These are phyloP conservation scores for Diarsia dahlii DNA, from an alignment of 2,888 invertebrate genomes.

Conservation along the genomic window DNA sequence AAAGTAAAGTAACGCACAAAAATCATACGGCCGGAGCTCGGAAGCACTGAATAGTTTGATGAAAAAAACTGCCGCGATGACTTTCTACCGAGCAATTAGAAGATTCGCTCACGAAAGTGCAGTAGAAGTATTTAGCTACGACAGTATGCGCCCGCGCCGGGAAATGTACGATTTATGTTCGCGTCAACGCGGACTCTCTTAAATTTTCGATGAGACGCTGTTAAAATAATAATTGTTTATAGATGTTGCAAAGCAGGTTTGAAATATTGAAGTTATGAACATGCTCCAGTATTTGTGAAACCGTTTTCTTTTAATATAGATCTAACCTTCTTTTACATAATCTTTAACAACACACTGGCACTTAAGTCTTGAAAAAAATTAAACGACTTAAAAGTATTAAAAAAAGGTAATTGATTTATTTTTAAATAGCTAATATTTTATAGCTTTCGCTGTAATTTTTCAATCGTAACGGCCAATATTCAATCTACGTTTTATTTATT, in stretches of 20 bases:
- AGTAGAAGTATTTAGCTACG: constrained; percentile 64
- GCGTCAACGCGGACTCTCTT: constrained; percentile 53
- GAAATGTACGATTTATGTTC: constrained; percentile 69
- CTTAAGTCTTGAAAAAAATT: neutral
- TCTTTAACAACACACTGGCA: constrained; percentile 8
- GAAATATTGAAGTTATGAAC: constrained; percentile 14
- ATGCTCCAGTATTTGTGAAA: neutral
- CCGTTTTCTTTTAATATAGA: neutral
- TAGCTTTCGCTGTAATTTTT: constrained; percentile 21
- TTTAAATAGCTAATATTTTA: neutral
- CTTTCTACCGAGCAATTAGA: constrained; percentile 88
- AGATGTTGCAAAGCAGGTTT: constrained; percentile 22
- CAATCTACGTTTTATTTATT: neutral
- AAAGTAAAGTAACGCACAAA: constrained; percentile 84
- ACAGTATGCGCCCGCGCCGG: constrained; percentile 63
- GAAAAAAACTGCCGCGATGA: constrained; percentile 81
- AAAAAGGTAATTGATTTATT: constrained; percentile 5
- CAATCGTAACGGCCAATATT: neutral
- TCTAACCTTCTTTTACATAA: constrained; percentile 8
- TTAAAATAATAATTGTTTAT: constrained; percentile 42
- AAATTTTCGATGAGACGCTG: constrained; percentile 59
- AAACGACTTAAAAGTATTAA: neutral
- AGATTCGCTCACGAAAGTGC: constrained; percentile 89
- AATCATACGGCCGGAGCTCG: constrained; percentile 78
- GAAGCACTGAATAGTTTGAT: constrained; percentile 75